Evolutionary conservation across 2,888 invertebrate genomes (phyloP), one percentile per base, ranked within the genome.

Genomic region (Erynnis tages): DNA sequence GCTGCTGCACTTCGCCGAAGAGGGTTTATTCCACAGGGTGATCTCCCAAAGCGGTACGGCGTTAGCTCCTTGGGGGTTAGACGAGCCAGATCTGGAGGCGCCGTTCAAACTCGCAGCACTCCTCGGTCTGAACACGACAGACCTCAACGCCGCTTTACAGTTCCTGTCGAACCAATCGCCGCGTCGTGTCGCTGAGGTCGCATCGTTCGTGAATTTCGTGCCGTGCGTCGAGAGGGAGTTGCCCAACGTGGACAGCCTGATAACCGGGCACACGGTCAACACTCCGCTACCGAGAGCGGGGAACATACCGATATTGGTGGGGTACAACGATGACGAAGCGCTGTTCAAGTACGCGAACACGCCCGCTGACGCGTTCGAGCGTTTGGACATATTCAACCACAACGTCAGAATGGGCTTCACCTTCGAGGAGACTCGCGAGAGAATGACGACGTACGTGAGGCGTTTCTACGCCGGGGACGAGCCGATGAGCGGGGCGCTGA

Each of bases 381-480:
- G 55, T 73, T 32, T 76, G 32, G 38, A 47, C 38, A 19, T 46
- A 4, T 56, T 55, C 37, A 25, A 47, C 6, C 25, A 44, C 4
- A 19, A 25, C 10, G 37, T 59, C 3, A 29, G 40, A 1, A 2
- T 27, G 0, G 53, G 48, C 0, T 53, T 50, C 7, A 11, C 37
- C 1, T 43, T 34, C 1, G 50, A 41, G 0, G 49, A 55, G 1
- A 27, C 34, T 2, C 34, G 35, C 7, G 45, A 54, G 2, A 61
- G 61, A 16, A 66, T 74, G 66, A 61, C 57, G 11, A 48, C 61
- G 4, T 45, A 58, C 0, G 54, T 75, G 1, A 59, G 68, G 52
- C 67, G 73, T 44, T 81, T 79, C 50, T 82, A 82, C 17, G 68
- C 79, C 3, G 80, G 80, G 0, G 79, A 77, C 44, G 60, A 69